These are phyloP conservation scores for Piliocolobus tephrosceles DNA, from an alignment of 2,113 vertebrate genomes.

Conservation along the genomic window DNA sequence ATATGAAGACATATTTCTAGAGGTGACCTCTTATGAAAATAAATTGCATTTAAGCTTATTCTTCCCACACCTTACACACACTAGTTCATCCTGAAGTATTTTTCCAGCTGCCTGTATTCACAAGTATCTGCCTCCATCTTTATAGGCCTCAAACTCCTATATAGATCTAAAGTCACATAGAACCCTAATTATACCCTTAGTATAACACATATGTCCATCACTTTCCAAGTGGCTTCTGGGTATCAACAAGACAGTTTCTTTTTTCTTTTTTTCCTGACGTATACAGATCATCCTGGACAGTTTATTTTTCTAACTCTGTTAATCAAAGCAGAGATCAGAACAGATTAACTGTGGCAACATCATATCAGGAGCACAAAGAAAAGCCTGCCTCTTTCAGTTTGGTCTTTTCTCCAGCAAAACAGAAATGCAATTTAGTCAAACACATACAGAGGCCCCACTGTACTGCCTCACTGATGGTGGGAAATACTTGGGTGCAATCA, in stretches of 20 bases:
- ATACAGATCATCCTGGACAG: neutral
- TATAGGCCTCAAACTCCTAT: neutral
- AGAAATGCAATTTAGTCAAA: conserved; percentile 58
- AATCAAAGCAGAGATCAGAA: conserved; percentile 71
- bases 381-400: conserved; percentile 45
- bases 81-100: conserved; percentile 12
- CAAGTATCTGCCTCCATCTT: neutral
- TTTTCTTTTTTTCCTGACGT: conserved; percentile 42
- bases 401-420: conserved; percentile 59
- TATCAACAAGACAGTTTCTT: conserved; percentile 52
- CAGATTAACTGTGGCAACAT: conserved; percentile 57
- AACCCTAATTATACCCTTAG: neutral
- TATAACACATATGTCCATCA: neutral
- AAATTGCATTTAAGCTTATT: neutral
- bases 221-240: conserved; percentile 45
- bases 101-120: conserved; percentile 14
- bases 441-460: conserved; percentile 65
- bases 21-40: conserved; percentile 10
- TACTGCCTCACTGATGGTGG: conserved; percentile 18
- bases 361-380: conserved; percentile 42
- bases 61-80: neutral
- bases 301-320: conserved; percentile 73
- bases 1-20: neutral
- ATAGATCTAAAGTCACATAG: neutral
- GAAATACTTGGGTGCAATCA: conserved; percentile 33